Base-by-base conservation (phyloP, 2,113 vertebrate species). In the Collichthys lucidus region DNA sequence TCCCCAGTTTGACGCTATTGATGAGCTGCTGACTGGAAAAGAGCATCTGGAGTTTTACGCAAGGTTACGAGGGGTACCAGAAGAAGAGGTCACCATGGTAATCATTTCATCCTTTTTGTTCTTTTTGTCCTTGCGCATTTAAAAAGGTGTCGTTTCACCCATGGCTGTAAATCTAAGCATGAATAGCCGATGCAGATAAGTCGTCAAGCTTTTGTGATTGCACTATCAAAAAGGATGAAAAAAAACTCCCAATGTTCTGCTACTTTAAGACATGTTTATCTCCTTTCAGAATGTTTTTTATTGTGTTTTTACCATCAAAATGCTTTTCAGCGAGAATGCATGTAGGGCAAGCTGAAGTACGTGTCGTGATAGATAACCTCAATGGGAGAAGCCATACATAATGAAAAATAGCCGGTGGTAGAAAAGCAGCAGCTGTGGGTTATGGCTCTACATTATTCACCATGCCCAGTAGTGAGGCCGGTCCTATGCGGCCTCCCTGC, bases 41-140 rank as follows among this genome's bases (percentile, higher is more conserved):
- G 98, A 99, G 73, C 98, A 99, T 12, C 93, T 99, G 91, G 97
- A 99, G 81, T 97, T 99, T 86, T 99, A 98, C 11, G 97, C 97
- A 0, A 94, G 97, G 44, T 86, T 99, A 67, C 96, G 98, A 89
- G 98, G 98, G 47, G 96, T 99, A 80, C 97, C 97, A 1, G 97
- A 98, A 82, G 95, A 96, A 60, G 97, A 98, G 89, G 95, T 99
- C 70, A 91, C 96, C 92, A 97, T 96, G 97, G 98, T 99, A 97
- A 94, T 79, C 1, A 16, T n/a, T 2, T 1, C 26, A 47, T 35
- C 4, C 26, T 55, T 62, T 62, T 62, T 2, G 4, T 17, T 8
- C 20, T 44, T 22, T 22, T 24, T 22, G 12, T 57, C 44, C 17
- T 19, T 63, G 16, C 31, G 2, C 50, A 52, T 49, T 62, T 20